These are phyloP conservation scores for Mormyrops boulengeri DNA, from an alignment of 2,797 vertebrate species.

Conservation along the genomic window DNA sequence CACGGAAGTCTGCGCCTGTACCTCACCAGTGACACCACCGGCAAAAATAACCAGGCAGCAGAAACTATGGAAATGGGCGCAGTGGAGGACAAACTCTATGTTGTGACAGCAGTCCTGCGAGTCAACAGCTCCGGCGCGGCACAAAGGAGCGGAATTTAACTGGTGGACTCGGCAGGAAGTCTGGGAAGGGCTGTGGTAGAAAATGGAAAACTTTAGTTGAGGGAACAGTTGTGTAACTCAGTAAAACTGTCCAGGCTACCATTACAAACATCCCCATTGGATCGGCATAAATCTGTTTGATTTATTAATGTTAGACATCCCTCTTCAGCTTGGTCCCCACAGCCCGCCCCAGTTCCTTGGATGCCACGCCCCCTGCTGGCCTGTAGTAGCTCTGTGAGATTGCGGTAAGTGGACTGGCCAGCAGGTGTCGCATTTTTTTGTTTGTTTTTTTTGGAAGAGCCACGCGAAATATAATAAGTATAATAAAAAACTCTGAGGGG, in stretches of 20 bases:
- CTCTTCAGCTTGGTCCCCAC: neutral
- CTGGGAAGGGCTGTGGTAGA: neutral
- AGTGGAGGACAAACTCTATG: neutral
- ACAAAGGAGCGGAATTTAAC: neutral
- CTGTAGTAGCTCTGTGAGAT: neutral
- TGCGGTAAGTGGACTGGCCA: neutral
- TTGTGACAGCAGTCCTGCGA: neutral
- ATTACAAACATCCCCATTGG: neutral
- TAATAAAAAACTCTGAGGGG: neutral
- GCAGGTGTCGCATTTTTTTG: neutral
- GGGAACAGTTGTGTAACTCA: neutral
- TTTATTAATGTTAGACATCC: neutral
- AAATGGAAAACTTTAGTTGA: constrained; percentile 1
- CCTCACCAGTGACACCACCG: neutral
- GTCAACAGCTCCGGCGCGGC: neutral
- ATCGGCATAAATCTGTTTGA: neutral
- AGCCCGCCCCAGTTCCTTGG: neutral
- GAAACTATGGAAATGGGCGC: neutral
- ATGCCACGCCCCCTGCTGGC: neutral
- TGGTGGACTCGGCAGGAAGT: neutral
- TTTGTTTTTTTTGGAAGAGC: neutral
- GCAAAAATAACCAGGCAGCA: neutral
- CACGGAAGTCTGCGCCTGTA: neutral
- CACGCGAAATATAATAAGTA: too few species aligned
- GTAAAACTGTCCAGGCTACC: neutral